These are phyloP conservation scores for Lordiphosa clarofinis DNA, from an alignment of 1,140 invertebrate species.

Conservation along the genomic window DNA sequence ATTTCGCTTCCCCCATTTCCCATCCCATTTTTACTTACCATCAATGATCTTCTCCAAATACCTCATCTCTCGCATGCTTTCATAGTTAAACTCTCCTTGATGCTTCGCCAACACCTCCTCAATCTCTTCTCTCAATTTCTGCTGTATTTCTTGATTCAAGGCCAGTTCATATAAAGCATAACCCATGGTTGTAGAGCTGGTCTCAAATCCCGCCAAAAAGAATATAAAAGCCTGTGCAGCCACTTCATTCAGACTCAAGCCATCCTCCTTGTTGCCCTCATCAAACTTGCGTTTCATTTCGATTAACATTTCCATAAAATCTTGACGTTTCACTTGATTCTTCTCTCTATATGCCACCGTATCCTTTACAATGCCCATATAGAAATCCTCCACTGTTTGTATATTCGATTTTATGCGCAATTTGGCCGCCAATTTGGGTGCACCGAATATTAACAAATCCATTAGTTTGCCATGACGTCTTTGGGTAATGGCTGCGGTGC, in stretches of 20 bases:
- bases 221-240: slow-evolving; percentile 81
- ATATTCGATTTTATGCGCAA: slow-evolving; percentile 48
- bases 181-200: slow-evolving; percentile 81
- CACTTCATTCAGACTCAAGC: slow-evolving; percentile 47
- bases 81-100: slow-evolving; percentile 59
- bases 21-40: slow-evolving; percentile 23
- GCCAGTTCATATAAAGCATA: slow-evolving; percentile 81
- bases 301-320: slow-evolving; percentile 81
- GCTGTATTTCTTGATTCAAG: slow-evolving; percentile 81
- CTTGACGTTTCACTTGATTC: slow-evolving; percentile 51
- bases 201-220: slow-evolving; percentile 83
- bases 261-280: slow-evolving; percentile 24
- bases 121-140: slow-evolving; percentile 78
- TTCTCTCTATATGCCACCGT: slow-evolving; percentile 53
- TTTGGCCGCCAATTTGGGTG: slow-evolving; percentile 30
- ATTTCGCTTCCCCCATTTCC: no score
- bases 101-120: slow-evolving; percentile 79
- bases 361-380: slow-evolving; percentile 56
- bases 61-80: slow-evolving; percentile 61
- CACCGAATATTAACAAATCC: slow-evolving; percentile 26
- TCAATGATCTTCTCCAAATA: slow-evolving; percentile 66
- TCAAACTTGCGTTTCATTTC: slow-evolving; percentile 77
- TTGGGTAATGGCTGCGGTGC: slow-evolving; percentile 17
- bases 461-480: slow-evolving; percentile 17
- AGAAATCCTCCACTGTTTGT: slow-evolving; percentile 80